Conservation (phyloP, 2,888 invertebrate genomes). For the Meiosimyza decipiens region DNA sequence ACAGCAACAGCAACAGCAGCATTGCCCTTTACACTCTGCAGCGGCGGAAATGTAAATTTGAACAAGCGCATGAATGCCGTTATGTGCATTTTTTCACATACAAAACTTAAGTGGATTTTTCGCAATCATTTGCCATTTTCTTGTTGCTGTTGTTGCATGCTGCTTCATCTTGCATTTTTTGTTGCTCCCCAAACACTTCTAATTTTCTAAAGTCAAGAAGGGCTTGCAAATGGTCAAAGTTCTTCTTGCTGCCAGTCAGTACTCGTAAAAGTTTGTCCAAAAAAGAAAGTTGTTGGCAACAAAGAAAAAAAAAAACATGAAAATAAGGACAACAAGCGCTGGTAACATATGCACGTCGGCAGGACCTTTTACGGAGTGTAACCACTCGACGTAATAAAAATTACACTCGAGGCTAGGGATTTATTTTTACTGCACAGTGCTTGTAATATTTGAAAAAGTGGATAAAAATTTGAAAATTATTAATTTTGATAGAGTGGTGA, state of each 20-base stretch:
- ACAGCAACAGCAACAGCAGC: no score
- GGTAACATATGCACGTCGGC: slow-evolving; percentile 27
- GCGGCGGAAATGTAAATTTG: slow-evolving; percentile 30
- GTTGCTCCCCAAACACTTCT: no score
- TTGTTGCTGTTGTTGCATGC: not conserved
- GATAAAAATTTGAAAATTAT: no score
- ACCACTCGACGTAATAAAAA: no score
- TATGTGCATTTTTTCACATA: slow-evolving; percentile 19
- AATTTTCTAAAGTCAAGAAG: no score
- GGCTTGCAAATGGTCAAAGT: slow-evolving; percentile 23
- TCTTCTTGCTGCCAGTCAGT: not conserved
- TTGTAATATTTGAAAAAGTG: no score
- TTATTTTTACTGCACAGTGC: no score
- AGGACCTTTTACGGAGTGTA: slow-evolving; percentile 12
- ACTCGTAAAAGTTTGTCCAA: slow-evolving; percentile 16
- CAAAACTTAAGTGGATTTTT: slow-evolving; percentile 21
- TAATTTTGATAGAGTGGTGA: no score
- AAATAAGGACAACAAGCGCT: slow-evolving; percentile 11
- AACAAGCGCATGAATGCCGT: slow-evolving; percentile 32
- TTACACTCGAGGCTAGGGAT: no score
- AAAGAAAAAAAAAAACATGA: slow-evolving; percentile 12
- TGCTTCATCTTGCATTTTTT: no score
- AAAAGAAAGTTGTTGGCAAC: slow-evolving; percentile 8
- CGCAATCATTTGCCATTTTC: slow-evolving; percentile 7
- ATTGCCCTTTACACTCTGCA: slow-evolving; percentile 1